Evolutionary conservation across 2,113 vertebrate species (phyloP), one percentile per base, ranked within the genome.

Genomic region (Pseudorhombus dupliciocellatus): DNA sequence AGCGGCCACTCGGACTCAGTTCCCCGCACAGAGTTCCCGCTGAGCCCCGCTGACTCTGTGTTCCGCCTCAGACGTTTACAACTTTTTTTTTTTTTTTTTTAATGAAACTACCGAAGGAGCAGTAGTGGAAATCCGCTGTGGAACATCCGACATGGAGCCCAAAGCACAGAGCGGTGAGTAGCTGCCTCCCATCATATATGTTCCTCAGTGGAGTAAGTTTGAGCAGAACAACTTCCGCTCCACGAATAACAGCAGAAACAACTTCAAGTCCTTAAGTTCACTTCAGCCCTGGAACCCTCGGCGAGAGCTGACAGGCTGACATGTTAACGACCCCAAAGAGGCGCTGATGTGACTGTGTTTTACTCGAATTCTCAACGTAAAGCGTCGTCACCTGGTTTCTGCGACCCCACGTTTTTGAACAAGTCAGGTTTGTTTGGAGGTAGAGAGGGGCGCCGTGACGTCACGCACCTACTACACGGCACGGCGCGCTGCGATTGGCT

Each of bases 101-200:
- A 73, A 69, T 73, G 24, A 82, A 69, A 67, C 48, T 14, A 54
- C 46, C 1, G 0, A n/a, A 48, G 81, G 42, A 81, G 65, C 84
- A 66, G 48, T 63, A 54, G 50, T 7, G 63, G 64, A 79, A 52
- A 74, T 18, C 51, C 4, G 25, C 14, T 25, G 22, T 16, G 21
- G 12, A 6, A 8, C 5, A 2, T 2, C 15, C 46, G 61, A 54
- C 34, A 91, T 89, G 90, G 90, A 90, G 14, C 69, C 87, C n/a
- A 87, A 81, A 55, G 77, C 75, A 1, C 84, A 89, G 30, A 88
- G 84, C 53, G 83, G 90, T 91, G 73, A 89, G 90, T 85, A 42
- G 44, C 11, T 60, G 26, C 63, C 2, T 40, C 1, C 56, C 31
- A 22, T 64, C 18, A 30, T 58, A 21, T 24, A 7, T 24, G 12